phyloP scores from a whole-genome alignment of 2,888 invertebrate genomes.

The Lithophane ornitopus region DNA sequence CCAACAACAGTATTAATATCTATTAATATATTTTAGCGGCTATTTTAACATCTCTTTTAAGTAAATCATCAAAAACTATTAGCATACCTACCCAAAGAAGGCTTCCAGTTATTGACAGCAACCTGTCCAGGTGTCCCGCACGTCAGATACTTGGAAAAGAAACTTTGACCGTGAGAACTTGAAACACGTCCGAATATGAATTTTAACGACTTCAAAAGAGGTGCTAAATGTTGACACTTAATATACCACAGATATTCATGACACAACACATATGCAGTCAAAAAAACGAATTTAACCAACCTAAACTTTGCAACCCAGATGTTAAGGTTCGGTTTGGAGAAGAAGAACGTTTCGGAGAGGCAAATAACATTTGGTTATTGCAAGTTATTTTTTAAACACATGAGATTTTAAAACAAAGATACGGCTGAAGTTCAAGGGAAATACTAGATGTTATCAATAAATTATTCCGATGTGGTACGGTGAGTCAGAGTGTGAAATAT shows the following conservation, averaged over 20 bases:
- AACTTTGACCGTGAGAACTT: conserved; percentile 68
- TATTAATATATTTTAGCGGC: neutral
- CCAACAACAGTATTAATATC: neutral
- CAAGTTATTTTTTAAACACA: conserved; percentile 66
- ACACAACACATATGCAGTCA: conserved; percentile 19
- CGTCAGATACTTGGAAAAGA: conserved; percentile 61
- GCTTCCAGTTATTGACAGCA: conserved; percentile 47
- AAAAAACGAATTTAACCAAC: neutral
- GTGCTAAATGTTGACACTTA: conserved; percentile 72
- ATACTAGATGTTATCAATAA: conserved; percentile 69
- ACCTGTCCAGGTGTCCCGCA: conserved; percentile 56
- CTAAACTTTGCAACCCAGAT: conserved; percentile 16
- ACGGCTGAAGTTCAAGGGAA: conserved; percentile 67
- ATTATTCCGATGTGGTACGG: conserved; percentile 55
- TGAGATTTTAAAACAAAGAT: conserved; percentile 67
- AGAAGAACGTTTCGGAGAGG: neutral
- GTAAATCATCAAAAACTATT: conserved; percentile 12
- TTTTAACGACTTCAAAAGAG: conserved; percentile 70
- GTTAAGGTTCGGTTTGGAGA: conserved; percentile 39
- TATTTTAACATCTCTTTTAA: neutral
- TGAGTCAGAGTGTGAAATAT: conserved; percentile 65
- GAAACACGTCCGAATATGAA: conserved; percentile 67
- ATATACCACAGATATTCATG: conserved; percentile 64
- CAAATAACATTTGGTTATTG: conserved; percentile 51
- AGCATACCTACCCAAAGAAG: conserved; percentile 19